Evolutionary conservation across 2,888 invertebrate species (phyloP).

Genomic region (Trilocha varians): DNA sequence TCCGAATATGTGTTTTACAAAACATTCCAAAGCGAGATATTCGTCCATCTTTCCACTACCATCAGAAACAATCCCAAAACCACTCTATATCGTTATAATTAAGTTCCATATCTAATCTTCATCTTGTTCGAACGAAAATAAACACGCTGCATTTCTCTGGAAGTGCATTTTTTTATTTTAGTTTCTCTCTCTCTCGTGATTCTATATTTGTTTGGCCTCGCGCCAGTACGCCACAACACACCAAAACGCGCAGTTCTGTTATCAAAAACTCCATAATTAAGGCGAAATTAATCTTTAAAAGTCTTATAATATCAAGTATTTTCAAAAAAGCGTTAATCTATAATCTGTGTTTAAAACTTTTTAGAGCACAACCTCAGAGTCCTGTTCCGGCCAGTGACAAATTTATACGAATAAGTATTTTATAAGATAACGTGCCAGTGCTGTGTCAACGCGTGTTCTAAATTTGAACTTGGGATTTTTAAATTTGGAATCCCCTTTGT

Average conservation of each 20-base stretch:
- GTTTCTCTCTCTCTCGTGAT: constrained; percentile 45
- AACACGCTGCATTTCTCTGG: constrained; percentile 57
- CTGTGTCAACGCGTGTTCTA: constrained; percentile 24
- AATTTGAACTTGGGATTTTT: constrained; percentile 20
- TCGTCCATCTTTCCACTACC: neutral
- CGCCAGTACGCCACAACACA: constrained; percentile 59
- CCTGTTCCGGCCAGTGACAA: constrained; percentile 44
- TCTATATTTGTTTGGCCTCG: constrained; percentile 67
- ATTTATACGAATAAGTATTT: constrained; percentile 24
- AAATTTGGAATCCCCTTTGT: constrained; percentile 9
- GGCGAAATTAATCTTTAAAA: constrained; percentile 5
- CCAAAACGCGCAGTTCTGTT: constrained; percentile 43
- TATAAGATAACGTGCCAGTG: constrained; percentile 24
- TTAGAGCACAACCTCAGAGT: constrained; percentile 48
- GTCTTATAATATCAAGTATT: too few species aligned
- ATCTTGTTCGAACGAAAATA: constrained; percentile 5
- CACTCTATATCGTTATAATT: constrained; percentile 3
- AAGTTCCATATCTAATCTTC: constrained; percentile 4
- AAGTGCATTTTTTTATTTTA: constrained; percentile 51
- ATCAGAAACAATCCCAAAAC: neutral
- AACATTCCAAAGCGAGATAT: neutral
- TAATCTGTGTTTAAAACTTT: constrained; percentile 7
- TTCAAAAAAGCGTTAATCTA: too few species aligned
- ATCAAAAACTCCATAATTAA: neutral
- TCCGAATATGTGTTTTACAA: too few species aligned